Evolutionary conservation across 2,888 invertebrate genomes (phyloP), one percentile per base, ranked within the genome.

Genomic region (Drosophila prolongata): DNA sequence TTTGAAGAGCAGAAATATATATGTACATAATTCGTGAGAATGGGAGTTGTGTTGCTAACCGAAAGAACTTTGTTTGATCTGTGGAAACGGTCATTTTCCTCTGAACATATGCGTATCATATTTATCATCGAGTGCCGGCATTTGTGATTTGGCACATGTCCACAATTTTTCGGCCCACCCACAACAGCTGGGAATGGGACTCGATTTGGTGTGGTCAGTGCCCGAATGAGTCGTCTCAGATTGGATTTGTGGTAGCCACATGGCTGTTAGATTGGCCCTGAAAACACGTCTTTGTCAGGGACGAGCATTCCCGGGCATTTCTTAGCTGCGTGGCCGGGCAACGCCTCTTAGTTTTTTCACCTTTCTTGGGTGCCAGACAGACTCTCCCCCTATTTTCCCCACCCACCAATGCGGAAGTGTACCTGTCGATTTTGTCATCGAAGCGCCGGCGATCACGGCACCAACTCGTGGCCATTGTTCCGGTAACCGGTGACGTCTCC

Each of bases 201-300:
- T 59, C 64, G 74, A 72, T 84, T 75, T 81, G 86, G 83, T 61
- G 80, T 84, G 82, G 87, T 84, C 87, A 84, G 79, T 76, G 68
- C 59, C 62, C 59, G 16, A 50, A n/a, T 38, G 50, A 38, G 40
- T 65, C 42, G 59, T 35, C 30, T 34, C 40, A 5, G 27, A 53
- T 59, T 69, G 59, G 54, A 68, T 42, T 11, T 53, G 46, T 44
- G 60, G 40, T 50, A 44, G 38, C 43, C 37, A 44, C 52, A 35
- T 35, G 16, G 46, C 40, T 38, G 47, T 71, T 56, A 47, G 56
- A 71, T 71, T 71, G 61, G 56, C 71, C 71, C 62, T 71, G 62
- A 71, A 71, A 57, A 47, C 38, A 50, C 46, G 54, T 56, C 55
- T 52, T 44, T 56, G 71, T 71, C 62, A 70, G 67, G 67, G 67